These are phyloP conservation scores for Heliconius congener DNA, from an alignment of 1,140 invertebrate genomes.

Conservation along the genomic window DNA sequence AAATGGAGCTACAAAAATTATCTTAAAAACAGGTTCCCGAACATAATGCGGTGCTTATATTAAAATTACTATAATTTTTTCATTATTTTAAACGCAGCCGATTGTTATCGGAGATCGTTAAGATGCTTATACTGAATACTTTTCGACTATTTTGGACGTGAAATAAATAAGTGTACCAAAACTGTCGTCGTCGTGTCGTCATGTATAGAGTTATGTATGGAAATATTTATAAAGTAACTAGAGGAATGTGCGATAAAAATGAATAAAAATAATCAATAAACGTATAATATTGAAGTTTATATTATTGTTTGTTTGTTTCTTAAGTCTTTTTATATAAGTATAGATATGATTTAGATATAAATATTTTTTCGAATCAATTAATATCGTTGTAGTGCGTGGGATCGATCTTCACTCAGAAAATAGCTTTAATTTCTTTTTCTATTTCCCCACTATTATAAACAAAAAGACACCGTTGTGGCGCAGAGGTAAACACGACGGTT, in stretches of 20 bases:
- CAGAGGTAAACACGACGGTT: too few relatives aligned
- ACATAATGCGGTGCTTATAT: conserved; percentile 29
- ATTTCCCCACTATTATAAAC: too few relatives aligned
- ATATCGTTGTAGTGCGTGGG: too few relatives aligned
- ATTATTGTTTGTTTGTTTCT: too few relatives aligned
- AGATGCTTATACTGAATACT: conserved; percentile 12
- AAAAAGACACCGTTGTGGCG: too few relatives aligned
- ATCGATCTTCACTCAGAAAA: too few relatives aligned
- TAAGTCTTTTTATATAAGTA: too few relatives aligned
- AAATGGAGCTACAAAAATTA: conserved; percentile 43
- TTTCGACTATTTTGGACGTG: conserved; percentile 8
- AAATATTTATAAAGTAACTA: neutral
- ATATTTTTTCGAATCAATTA: too few relatives aligned
- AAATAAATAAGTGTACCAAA: neutral
- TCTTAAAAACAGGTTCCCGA: conserved; percentile 13
- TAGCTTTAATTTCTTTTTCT: too few relatives aligned
- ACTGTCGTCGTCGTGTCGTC: neutral
- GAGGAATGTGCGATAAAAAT: neutral
- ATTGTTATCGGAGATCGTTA: conserved; percentile 16
- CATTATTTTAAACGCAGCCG: conserved; percentile 22
- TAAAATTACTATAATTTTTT: conserved; percentile 30
- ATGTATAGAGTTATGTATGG: neutral
- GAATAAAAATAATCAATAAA: too few relatives aligned
- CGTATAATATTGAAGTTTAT: too few relatives aligned
- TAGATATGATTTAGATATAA: too few relatives aligned